Percentiles rank a stretch among this genome's conserved stretches.
Evolutionary conservation across 2,888 invertebrate species (phyloP).

Genomic region (Argynnis bischoffii): DNA sequence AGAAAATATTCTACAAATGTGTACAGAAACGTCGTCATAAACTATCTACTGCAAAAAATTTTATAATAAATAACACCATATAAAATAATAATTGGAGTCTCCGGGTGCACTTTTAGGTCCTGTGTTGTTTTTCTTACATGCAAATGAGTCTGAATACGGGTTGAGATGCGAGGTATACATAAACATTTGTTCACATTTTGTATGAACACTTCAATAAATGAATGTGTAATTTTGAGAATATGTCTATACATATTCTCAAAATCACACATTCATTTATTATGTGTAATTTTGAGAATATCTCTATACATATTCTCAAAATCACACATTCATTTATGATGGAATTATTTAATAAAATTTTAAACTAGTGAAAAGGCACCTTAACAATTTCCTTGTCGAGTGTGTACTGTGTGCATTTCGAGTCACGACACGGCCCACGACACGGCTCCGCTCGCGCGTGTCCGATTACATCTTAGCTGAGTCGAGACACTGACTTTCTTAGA

Average conservation of each 20-base stretch:
- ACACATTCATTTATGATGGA: too few species aligned
- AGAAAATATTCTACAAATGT: too few species aligned
- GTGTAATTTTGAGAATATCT: too few species aligned
- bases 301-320: too few species aligned
- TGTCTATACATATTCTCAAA: too few species aligned
- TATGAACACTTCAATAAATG: neutral
- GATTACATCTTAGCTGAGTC: conserved; percentile 33
- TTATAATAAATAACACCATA: conserved; percentile 2
- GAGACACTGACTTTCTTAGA: conserved; percentile 31
- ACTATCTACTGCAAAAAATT: neutral
- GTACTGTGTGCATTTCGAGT: conserved; percentile 19
- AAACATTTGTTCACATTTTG: neutral
- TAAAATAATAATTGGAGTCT: conserved; percentile 5
- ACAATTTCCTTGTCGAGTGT: conserved; percentile 7
- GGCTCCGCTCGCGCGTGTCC: conserved; percentile 24
- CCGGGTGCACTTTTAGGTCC: conserved; percentile 14
- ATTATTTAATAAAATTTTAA: neutral
- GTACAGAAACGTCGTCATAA: neutral
- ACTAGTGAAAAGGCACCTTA: conserved; percentile 10
- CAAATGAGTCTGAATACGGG: conserved; percentile 14
- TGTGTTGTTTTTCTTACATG: conserved; percentile 30
- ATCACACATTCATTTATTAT: too few species aligned
- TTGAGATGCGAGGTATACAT: neutral
- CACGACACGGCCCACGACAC: conserved; percentile 18
- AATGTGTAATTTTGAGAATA: neutral